A percentile compares a stretch with the other conserved stretches of the same genome.
phyloP scores from a whole-genome alignment of 2,888 invertebrate species.

The Colostygia pectinataria region DNA sequence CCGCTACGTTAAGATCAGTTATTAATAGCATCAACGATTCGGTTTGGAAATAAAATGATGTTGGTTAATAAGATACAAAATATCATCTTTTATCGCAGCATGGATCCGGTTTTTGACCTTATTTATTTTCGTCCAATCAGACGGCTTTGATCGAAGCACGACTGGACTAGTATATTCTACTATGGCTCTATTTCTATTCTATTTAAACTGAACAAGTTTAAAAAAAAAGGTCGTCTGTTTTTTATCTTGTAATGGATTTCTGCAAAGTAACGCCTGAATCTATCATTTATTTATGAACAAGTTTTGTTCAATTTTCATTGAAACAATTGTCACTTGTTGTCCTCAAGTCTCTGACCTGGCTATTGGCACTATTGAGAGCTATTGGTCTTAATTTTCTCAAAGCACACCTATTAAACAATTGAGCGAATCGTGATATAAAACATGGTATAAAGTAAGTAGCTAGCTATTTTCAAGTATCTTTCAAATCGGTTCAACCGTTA shows the following conservation, averaged over 20 bases:
- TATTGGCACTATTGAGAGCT: constrained; percentile 18
- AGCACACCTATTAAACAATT: constrained; percentile 20
- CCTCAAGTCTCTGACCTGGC: constrained; percentile 22
- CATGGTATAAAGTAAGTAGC: background rate
- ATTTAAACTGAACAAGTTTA: background rate
- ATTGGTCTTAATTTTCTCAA: constrained; percentile 15
- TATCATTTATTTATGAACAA: no score
- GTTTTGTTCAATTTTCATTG: constrained; percentile 13
- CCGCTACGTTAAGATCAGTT: constrained; percentile 14
- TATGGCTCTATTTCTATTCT: background rate
- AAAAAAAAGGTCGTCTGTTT: no score
- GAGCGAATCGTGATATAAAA: background rate
- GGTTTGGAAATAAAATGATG: constrained; percentile 3
- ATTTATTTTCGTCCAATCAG: constrained; percentile 24
- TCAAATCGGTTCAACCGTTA: no score
- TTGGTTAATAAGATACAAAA: constrained; percentile 8
- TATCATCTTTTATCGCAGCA: constrained; percentile 18
- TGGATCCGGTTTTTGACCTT: constrained; percentile 31
- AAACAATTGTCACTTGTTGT: constrained; percentile 27
- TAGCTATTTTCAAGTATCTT: no score
- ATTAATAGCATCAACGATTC: constrained; percentile 4
- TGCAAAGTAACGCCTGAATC: no score
- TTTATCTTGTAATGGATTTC: no score
- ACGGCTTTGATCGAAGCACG: constrained; percentile 14
- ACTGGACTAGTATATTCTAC: constrained; percentile 7